Evolutionary conservation across 2,113 vertebrate species (phyloP), one percentile per base, ranked within the genome.

Genomic region (Ardeotis arabs): DNA sequence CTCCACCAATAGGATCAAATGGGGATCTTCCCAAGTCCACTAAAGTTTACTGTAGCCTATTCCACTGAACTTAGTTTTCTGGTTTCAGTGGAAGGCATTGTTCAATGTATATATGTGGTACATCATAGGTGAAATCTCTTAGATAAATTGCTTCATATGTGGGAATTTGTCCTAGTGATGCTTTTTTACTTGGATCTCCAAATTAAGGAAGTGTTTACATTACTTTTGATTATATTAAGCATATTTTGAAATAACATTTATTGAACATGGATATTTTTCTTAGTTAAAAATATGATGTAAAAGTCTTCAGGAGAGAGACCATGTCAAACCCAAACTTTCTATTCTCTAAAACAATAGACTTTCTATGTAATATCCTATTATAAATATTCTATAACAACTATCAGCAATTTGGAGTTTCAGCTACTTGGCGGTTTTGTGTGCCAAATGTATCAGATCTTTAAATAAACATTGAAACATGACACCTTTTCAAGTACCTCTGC

Each of bases 391-490:
- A 4, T 44, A 77, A 37, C 37, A 91, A n/a, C 19, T 73, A 58
- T 50, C 52, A 75, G 24, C 4, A 86, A 60, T 68, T 70, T 72
- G 68, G 78, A 68, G 7, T 64, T 94, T 81, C 35, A 64, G 68
- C 23, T 87, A 27, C 28, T 9, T 24, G 23, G 37, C 80, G 21
- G 17, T 41, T 95, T 87, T 80, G 39, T 60, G 60, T 56, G 63
- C 84, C 67, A 41, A 64, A 92, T 90, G 78, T 93, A 96, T 93
- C 63, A 92, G 75, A 96, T 95, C 93, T 94, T 75, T 90, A 96
- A 96, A 93, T 81, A 97, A 68, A 90, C 73, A 94, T 47, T 96
- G 96, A 97, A 96, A 91, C 56, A 91, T 75, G 24, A 90, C 49
- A 89, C 39, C 50, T 91, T 93, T 94, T 86, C 92, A 84, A 94